Base-by-base conservation (phyloP, 2,888 invertebrate genomes). In the Palloptera scutellata region DNA sequence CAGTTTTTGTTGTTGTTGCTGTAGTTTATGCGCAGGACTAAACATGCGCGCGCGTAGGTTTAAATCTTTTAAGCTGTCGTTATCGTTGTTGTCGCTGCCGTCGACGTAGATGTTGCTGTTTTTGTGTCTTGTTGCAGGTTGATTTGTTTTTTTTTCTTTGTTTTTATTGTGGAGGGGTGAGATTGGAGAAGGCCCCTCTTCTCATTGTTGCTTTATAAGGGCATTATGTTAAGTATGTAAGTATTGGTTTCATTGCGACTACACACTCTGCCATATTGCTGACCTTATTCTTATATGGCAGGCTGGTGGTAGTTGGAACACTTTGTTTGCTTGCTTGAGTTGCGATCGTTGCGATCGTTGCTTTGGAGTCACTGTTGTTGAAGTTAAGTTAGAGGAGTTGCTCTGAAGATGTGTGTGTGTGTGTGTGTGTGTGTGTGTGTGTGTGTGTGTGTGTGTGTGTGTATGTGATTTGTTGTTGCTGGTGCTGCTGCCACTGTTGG, bases 401-500 rank as follows among this genome's bases (percentile, higher is more conserved):
- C 30, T 30, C 30, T 30, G 11, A n/a, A n/a, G n/a, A n/a, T 11
- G 1, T 17, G 42, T 17, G 48, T 67, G 67, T 40, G 59, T 61
- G 66, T 66, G 61, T 72, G 6, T 74, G 72, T 78, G 75, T n/a
- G 11, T 11, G 1, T 17, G 42, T 17, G 48, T 67, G 67, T 40
- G 59, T 61, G 66, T 66, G 61, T 72, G 11, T 11, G 1, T 17
- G 42, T 17, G 48, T 67, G 67, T 40, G 59, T 61, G 66, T 66
- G 61, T 72, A 30, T 74, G 72, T 78, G 75, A 78, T 78, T 77
- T 76, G 78, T 76, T 67, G 75, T 61, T 70, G 73, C 41, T 69
- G 70, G 43, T 63, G 60, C 30, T 45, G 60, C 43, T 58, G 58
- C 19, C n/a, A 63, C 65, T 71, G 75, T 72, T 48, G 48, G 15